phyloP scores from a whole-genome alignment of 2,113 vertebrate species.

The Cynoglossus semilaevis region DNA sequence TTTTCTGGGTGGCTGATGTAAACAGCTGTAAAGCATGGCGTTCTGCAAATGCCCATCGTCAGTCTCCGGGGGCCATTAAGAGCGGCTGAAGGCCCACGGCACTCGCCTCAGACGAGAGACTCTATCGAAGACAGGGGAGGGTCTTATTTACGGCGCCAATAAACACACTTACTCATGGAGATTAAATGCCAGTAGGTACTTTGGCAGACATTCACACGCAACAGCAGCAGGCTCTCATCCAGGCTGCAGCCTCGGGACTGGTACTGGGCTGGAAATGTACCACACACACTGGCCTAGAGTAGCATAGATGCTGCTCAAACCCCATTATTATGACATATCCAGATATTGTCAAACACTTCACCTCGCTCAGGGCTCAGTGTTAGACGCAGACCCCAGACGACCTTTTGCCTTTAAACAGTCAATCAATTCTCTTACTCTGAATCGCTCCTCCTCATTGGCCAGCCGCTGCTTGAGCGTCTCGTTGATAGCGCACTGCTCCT shows the following conservation, averaged over 20 bases:
- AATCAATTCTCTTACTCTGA: conserved; percentile 77
- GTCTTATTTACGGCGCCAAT: conserved; percentile 66
- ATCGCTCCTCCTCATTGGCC: conserved; percentile 84
- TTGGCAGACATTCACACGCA: conserved; percentile 34
- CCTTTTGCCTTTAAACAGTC: no score
- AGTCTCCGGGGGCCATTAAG: conserved; percentile 59
- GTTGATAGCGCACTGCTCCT: conserved; percentile 89
- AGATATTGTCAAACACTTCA: not conserved
- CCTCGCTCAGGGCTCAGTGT: not conserved
- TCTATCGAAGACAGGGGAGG: conserved; percentile 61
- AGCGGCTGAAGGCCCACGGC: conserved; percentile 30
- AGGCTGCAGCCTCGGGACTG: not conserved
- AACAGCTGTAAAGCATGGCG: conserved; percentile 70
- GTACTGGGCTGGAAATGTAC: conserved; percentile 14
- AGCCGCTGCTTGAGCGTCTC: conserved; percentile 85
- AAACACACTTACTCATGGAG: conserved; percentile 57
- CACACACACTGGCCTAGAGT: conserved; percentile 13
- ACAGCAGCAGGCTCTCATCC: conserved; percentile 14
- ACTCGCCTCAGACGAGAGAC: conserved; percentile 53
- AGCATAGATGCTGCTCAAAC: no score
- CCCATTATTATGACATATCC: no score
- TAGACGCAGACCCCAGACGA: not conserved
- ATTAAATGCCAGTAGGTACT: conserved; percentile 51
- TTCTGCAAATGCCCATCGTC: conserved; percentile 43
- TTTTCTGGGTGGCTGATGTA: conserved; percentile 60